Evolutionary conservation across 2,113 vertebrate genomes (phyloP).

Genomic region (Rousettus leschenaultii): DNA sequence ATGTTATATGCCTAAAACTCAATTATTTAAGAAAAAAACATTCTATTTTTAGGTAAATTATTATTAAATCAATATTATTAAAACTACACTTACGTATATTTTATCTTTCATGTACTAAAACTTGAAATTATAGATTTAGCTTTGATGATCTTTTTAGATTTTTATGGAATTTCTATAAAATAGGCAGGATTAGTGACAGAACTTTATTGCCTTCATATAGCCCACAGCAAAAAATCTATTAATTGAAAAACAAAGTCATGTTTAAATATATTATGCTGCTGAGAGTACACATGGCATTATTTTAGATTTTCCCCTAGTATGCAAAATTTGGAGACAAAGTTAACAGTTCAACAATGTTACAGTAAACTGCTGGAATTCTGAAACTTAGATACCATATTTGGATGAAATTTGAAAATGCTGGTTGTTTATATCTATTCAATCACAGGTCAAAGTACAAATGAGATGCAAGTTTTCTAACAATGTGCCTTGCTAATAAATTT

Average conservation of each 20-base stretch:
- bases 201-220: constrained; percentile 62
- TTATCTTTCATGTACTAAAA: constrained; percentile 54
- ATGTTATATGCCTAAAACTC: background rate
- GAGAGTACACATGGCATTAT: constrained; percentile 51
- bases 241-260: constrained; percentile 78
- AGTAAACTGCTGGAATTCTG: constrained; percentile 53
- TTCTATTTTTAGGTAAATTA: background rate
- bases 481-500: background rate
- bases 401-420: constrained; percentile 48
- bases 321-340: constrained; percentile 37
- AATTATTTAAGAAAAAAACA: background rate
- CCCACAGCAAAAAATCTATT: constrained; percentile 67
- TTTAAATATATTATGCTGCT: constrained; percentile 46
- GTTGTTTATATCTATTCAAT: constrained; percentile 54
- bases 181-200: constrained; percentile 69
- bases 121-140: constrained; percentile 59
- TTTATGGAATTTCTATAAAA: constrained; percentile 73
- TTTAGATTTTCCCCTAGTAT: constrained; percentile 2
- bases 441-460: constrained; percentile 54
- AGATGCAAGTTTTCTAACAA: background rate
- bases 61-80: background rate
- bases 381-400: constrained; percentile 48
- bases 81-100: constrained; percentile 50
- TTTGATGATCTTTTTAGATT: constrained; percentile 76
- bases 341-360: background rate